These are phyloP conservation scores for Silurus asotus DNA, from an alignment of 2,113 vertebrate species.

Conservation along the genomic window DNA sequence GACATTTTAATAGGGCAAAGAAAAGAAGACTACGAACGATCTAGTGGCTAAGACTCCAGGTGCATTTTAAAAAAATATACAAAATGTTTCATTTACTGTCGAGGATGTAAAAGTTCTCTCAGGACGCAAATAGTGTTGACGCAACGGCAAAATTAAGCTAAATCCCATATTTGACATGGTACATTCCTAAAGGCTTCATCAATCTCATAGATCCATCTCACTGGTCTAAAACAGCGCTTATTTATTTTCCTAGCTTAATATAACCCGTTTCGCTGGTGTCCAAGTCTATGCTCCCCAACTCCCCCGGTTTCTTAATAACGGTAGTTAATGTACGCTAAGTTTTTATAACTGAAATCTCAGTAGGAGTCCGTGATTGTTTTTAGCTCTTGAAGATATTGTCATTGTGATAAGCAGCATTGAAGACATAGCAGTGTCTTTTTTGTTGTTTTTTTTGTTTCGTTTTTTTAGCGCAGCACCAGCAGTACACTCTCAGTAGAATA, in stretches of 20 bases:
- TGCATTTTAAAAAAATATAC: neutral
- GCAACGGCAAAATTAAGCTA: neutral
- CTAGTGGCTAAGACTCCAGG: neutral
- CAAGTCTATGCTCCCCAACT: neutral
- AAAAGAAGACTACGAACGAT: neutral
- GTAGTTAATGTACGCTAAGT: neutral
- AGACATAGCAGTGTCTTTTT: neutral
- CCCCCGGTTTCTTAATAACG: neutral
- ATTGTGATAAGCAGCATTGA: conserved; percentile 15
- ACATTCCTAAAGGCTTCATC: conserved; percentile 39
- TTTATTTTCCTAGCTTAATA: conserved; percentile 6
- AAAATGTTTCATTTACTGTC: neutral
- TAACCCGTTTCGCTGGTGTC: conserved; percentile 9
- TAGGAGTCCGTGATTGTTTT: neutral
- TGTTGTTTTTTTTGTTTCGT: too few relatives aligned
- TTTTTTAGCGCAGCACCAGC: neutral
- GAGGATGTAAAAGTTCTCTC: neutral
- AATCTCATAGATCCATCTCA: conserved; percentile 24
- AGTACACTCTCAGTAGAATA: neutral
- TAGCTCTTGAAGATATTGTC: neutral
- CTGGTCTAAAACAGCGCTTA: neutral
- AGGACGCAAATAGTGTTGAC: neutral
- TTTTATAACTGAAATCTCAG: neutral
- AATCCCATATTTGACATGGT: conserved; percentile 35
- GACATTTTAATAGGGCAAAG: conserved; percentile 2